Evolutionary conservation across 2,797 vertebrate species (phyloP).

Genomic region (Arnoldichthys spilopterus): DNA sequence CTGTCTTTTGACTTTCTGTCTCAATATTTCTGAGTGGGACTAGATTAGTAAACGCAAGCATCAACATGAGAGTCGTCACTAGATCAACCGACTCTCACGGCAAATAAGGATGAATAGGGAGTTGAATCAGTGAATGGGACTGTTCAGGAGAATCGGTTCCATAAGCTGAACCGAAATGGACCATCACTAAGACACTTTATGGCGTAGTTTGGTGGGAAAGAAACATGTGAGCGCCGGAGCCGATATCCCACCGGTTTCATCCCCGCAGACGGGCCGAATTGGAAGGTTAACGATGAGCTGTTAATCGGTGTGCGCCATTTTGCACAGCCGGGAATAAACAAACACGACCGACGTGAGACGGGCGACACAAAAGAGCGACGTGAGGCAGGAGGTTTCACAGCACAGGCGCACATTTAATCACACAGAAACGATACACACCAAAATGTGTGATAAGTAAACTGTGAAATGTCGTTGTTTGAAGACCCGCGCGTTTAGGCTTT

Average conservation of each 20-base stretch:
- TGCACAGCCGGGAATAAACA: not conserved
- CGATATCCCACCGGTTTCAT: not conserved
- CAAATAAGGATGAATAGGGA: not conserved
- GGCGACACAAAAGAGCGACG: too few relatives aligned
- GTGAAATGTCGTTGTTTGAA: not conserved
- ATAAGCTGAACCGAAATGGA: not conserved
- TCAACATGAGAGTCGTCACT: not conserved
- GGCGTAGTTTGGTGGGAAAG: not conserved
- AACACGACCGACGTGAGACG: not conserved
- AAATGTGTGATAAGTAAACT: too few relatives aligned
- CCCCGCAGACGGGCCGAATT: not conserved
- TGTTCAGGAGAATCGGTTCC: not conserved
- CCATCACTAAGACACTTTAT: not conserved
- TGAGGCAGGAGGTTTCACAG: not conserved
- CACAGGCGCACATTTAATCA: too few relatives aligned
- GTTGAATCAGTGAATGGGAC: not conserved
- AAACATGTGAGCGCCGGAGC: not conserved
- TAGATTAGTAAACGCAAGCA: too few relatives aligned
- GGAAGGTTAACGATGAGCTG: too few relatives aligned
- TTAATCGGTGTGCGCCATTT: not conserved
- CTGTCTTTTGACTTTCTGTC: too few relatives aligned
- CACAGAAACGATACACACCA: too few relatives aligned
- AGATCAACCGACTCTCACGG: not conserved
- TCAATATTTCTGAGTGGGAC: too few relatives aligned
- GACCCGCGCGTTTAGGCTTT: not conserved